These are phyloP conservation scores for Macrobrachium rosenbergii DNA, from an alignment of 1,140 invertebrate genomes.

Conservation along the genomic window DNA sequence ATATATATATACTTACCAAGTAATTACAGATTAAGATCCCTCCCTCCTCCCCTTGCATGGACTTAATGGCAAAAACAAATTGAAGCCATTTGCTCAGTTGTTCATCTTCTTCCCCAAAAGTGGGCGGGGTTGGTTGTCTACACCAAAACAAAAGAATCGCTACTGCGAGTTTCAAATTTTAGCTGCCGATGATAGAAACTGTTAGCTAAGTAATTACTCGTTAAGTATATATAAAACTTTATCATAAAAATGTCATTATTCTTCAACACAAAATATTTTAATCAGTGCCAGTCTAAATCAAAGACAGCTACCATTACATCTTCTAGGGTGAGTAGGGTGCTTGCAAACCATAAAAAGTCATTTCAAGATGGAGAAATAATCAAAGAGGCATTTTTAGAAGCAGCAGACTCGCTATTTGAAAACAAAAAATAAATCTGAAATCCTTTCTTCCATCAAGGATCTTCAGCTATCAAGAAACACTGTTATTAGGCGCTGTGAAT, in stretches of 20 bases:
- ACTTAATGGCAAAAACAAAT: too few species aligned
- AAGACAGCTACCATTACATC: not conserved
- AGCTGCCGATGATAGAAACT: too few species aligned
- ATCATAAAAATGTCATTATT: slow-evolving; percentile 72
- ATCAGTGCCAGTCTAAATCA: slow-evolving; percentile 39
- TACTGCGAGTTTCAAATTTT: too few species aligned
- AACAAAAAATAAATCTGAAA: slow-evolving; percentile 40
- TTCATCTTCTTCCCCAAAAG: too few species aligned
- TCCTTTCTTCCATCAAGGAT: not conserved
- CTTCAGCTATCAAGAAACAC: slow-evolving; percentile 44
- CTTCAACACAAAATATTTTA: slow-evolving; percentile 28
- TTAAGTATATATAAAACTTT: slow-evolving; percentile 47
- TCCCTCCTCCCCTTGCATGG: not conserved
- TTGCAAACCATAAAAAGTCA: slow-evolving; percentile 35
- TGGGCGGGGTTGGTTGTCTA: too few species aligned
- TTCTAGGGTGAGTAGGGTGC: slow-evolving; percentile 14
- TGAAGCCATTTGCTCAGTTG: too few species aligned
- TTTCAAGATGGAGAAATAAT: slow-evolving; percentile 35
- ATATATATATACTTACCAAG: too few species aligned
- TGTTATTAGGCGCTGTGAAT: slow-evolving; percentile 38
- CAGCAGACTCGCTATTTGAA: slow-evolving; percentile 74
- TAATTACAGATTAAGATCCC: too few species aligned
- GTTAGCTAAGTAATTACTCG: not conserved
- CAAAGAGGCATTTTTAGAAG: too few species aligned
- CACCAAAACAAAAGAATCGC: too few species aligned